A percentile compares a stretch with the other conserved stretches of the same genome.
phyloP scores from a whole-genome alignment of 2,888 invertebrate genomes.

The Stratiomys singularior region DNA sequence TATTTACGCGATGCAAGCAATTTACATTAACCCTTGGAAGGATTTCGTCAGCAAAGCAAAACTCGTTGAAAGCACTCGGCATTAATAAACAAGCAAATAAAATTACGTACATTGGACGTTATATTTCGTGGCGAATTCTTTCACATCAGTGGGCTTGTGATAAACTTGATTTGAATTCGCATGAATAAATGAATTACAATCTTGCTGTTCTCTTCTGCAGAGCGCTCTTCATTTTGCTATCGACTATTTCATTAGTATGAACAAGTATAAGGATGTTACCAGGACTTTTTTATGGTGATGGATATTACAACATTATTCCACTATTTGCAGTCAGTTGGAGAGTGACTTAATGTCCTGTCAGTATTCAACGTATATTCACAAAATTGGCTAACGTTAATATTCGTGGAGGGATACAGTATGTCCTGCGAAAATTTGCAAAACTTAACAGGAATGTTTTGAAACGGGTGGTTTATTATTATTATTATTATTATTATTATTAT shows the following conservation, averaged over 20 bases:
- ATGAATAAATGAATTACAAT: not conserved
- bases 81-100: no score
- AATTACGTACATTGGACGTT: no score
- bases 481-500: no score
- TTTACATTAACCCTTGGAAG: no score
- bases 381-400: no score
- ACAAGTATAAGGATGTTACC: constrained; percentile 28
- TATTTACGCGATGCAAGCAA: no score
- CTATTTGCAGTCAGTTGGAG: not conserved
- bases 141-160: not conserved
- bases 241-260: constrained; percentile 14
- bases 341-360: not conserved
- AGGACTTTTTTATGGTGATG: constrained; percentile 18
- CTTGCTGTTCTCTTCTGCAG: not conserved
- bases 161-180: not conserved
- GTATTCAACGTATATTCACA: not conserved
- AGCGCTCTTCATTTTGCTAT: constrained; percentile 4
- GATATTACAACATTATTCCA: not conserved
- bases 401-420: not conserved
- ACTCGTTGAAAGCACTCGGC: no score
- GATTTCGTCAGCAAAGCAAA: no score
- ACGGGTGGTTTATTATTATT: no score
- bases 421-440: not conserved
- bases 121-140: no score
- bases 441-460: no score